Base-by-base conservation (phyloP, 2,113 vertebrate species). In the Callithrix jacchus region DNA sequence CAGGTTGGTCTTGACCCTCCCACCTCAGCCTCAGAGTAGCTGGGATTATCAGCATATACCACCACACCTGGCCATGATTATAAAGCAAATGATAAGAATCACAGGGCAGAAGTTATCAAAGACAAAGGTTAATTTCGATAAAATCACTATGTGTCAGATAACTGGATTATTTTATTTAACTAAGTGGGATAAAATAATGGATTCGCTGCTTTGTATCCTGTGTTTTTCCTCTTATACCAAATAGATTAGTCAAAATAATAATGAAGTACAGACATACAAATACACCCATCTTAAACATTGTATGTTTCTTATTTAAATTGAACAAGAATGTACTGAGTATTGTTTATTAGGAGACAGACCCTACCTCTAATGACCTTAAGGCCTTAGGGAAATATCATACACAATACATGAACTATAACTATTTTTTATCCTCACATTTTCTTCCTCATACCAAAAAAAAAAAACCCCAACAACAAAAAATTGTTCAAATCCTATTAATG, bases 81-180 rank as follows among this genome's bases (percentile, higher is more conserved):
- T 35, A 64, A 97, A 91, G 64, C 27, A 87, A 97, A 96, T 40
- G 2, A 32, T 71, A 91, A 71, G 8, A 89, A 90, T 87, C 58
- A 86, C 2, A 91, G 93, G 18, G 27, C 20, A 96, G 56, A 49
- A 47, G n/a, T 74, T 89, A 85, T 49, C 90, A 68, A 93, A 88
- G 49, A 45, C 17, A 76, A 87, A 90, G 17, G 32, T 74, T 80
- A 56, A 83, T 74, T 92, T 64, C 93, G 49, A 89, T 91, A 79
- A 89, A 32, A 83, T 76, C 47, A 79, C 49, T 79, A 35, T 42
- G 23, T 42, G 11, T 49, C n/a, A 95, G 40, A 77, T 17, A 42
- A 25, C 49, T 79, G 25, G 49, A 87, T 94, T 92, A 83, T 77
- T 94, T 92, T 80, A 85, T 91, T 91, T 93, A 87, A 84, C 20